These are phyloP conservation scores for Semnornis frantzii DNA, from an alignment of 2,113 vertebrate species.

Conservation along the genomic window DNA sequence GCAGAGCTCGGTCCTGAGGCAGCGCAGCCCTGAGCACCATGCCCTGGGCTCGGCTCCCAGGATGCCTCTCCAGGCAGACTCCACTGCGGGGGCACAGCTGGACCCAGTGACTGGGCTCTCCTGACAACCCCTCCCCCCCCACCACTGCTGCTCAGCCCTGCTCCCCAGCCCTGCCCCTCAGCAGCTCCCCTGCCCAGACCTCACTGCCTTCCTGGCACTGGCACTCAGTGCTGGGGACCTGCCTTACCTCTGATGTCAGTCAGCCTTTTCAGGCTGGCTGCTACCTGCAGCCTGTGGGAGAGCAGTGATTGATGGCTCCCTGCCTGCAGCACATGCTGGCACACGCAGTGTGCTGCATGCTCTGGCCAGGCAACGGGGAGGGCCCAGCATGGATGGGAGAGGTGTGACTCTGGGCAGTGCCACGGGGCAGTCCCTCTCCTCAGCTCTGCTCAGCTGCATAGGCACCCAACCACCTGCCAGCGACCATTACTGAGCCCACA, in stretches of 20 bases:
- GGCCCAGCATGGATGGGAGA: rapidly evolving
- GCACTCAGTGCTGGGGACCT: background rate
- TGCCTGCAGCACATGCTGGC: rapidly evolving
- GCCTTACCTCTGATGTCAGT: background rate
- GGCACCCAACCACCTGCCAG: background rate
- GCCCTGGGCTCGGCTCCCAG: background rate
- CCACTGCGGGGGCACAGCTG: background rate
- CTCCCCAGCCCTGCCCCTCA: background rate
- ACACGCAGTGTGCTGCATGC: background rate
- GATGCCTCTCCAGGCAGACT: background rate
- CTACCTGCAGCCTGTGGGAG: background rate
- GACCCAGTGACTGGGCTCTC: rapidly evolving
- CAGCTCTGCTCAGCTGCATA: background rate
- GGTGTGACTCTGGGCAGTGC: background rate
- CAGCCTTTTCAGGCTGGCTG: background rate
- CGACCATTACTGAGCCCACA: background rate
- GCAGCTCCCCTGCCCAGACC: rapidly evolving
- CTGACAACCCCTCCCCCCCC: too few species aligned
- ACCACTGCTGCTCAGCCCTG: background rate
- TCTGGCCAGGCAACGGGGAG: background rate
- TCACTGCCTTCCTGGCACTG: background rate
- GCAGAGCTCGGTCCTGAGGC: background rate
- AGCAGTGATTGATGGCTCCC: background rate
- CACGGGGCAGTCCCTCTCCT: background rate
- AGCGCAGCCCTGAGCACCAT: background rate